Conservation (phyloP, 2,888 invertebrate species). For the Vanessa cardui region DNA sequence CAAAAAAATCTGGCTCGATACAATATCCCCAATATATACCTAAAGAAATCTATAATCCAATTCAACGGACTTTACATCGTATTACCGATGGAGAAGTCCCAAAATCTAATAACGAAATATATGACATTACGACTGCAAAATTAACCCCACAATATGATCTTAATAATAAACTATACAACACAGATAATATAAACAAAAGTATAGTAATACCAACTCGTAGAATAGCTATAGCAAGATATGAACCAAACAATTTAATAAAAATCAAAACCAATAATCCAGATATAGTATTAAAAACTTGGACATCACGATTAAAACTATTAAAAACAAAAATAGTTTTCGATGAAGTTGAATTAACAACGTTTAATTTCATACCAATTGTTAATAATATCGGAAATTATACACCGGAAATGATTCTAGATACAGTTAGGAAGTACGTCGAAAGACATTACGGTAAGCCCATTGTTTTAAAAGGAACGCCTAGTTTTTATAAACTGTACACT, state of each 20-base stretch:
- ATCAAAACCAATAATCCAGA: slow-evolving; percentile 31
- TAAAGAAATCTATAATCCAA: neutral
- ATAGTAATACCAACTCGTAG: slow-evolving; percentile 16
- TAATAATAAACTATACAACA: no score
- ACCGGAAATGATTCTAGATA: slow-evolving; percentile 2
- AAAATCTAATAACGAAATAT: neutral
- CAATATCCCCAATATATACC: neutral
- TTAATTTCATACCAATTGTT: slow-evolving; percentile 35
- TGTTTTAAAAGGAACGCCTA: slow-evolving; percentile 23
- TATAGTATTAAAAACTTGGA: slow-evolving; percentile 35
- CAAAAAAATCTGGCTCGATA: neutral
- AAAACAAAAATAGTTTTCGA: slow-evolving; percentile 34
- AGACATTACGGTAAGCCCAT: slow-evolving; percentile 34
- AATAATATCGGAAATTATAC: slow-evolving; percentile 12
- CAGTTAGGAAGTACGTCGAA: slow-evolving; percentile 23
- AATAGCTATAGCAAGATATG: slow-evolving; percentile 21
- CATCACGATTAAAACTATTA: slow-evolving; percentile 25
- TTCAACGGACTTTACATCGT: neutral
- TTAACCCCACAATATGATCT: no score
- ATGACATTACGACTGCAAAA: neutral
- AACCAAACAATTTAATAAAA: slow-evolving; percentile 11
- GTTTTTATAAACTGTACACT: slow-evolving; percentile 20
- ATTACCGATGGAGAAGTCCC: neutral
- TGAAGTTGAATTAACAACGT: slow-evolving; percentile 4
- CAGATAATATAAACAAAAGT: no score